Percentiles rank a stretch among this genome's conserved stretches.
Conservation (phyloP, 1,140 invertebrate species). For the Delia radicum region DNA sequence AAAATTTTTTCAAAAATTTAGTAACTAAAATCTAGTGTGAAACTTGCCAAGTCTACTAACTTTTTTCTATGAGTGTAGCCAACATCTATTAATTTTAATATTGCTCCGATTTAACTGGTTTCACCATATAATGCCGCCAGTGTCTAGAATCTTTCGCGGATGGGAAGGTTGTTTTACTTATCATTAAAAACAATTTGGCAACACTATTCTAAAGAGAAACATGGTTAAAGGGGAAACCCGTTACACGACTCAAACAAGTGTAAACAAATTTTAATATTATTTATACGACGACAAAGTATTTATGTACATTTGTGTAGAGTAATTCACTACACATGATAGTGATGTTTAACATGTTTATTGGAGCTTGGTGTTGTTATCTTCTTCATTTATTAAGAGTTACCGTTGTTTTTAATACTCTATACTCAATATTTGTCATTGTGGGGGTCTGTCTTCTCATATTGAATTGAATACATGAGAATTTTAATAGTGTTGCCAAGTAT, state of each 20-base stretch:
- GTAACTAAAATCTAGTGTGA: too few species aligned
- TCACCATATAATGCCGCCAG: too few species aligned
- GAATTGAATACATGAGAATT: background rate
- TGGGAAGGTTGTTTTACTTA: too few species aligned
- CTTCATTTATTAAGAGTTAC: background rate
- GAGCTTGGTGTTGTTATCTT: background rate
- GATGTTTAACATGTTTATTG: background rate
- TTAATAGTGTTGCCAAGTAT: too few species aligned
- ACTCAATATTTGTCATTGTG: background rate
- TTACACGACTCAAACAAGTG: background rate
- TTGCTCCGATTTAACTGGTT: too few species aligned
- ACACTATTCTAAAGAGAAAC: background rate
- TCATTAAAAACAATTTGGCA: too few species aligned
- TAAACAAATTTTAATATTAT: background rate
- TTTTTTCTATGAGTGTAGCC: too few species aligned
- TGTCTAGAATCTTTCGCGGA: too few species aligned
- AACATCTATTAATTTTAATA: too few species aligned
- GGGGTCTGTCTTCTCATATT: background rate
- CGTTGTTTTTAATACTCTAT: background rate
- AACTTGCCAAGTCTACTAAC: too few species aligned
- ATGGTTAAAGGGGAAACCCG: background rate
- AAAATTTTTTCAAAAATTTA: too few species aligned
- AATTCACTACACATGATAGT: background rate
- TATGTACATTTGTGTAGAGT: too few species aligned
- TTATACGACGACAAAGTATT: background rate